Base-by-base conservation (phyloP, 2,113 vertebrate genomes). In the Notarius lentiginosus region DNA sequence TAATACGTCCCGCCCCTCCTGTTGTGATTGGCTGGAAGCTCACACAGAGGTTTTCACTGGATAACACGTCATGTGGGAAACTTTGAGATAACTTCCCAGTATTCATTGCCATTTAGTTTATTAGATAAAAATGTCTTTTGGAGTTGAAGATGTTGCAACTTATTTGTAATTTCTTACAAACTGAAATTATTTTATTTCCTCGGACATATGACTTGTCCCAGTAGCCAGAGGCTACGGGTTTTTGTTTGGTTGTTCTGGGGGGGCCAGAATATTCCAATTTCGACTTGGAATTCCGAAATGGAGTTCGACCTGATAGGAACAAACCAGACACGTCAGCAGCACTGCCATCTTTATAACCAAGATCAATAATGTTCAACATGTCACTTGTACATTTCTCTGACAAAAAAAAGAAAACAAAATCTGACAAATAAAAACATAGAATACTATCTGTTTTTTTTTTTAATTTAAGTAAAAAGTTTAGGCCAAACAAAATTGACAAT, bases 21-120 rank as follows among this genome's bases (percentile, higher is more conserved):
- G n/a, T 15, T 58, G 7, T 58, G 85, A 86, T 72, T 86, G 85
- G 85, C 76, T 86, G 30, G 17, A 24, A 15, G 56, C 10, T 47
- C 22, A 8, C n/a, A 27, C 22, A 14, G 49, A 51, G 6, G 34
- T 0, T 49, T 51, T 27, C 24, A 83, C 1, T 10, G 12, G 24
- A 14, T 56, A 2, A 49, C 22, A 49, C 68, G 34, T 60, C 79
- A 41, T 34, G 53, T 20, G 30, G 56, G 55, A 41, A 80, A 34
- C 5, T 17, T 20, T 3, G 15, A 11, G 30, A 27, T 11, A 61
- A 11, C 5, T 17, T 47, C 2, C 7, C 9, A 34, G 11, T 10
- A 5, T 34, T 22, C 24, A 58, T 5, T 34, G 14, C 2, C 12
- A 15, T 58, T 56, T 34, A 58, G 1, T 30, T 34, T 58, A 10